Evolutionary conservation across 2,888 invertebrate genomes (phyloP), one percentile per base, ranked within the genome.

Genomic region (Drosophila lacicola): DNA sequence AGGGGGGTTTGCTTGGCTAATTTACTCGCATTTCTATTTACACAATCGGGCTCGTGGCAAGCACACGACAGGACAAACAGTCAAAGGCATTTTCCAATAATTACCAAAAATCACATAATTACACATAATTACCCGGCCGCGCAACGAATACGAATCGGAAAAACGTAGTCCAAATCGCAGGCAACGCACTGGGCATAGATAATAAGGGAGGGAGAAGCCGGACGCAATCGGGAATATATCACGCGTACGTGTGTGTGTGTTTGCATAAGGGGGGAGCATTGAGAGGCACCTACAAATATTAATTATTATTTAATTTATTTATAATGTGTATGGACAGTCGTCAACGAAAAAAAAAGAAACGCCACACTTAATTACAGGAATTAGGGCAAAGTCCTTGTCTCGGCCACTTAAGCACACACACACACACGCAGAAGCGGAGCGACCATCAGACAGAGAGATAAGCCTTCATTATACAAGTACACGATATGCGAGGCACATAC

Each of bases 71-170:
- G 53, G 62, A 47, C 39, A 61, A 39, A 45, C 49, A 55, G 77
- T 56, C 69, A 71, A 66, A 74, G 73, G 63, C 63, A 76, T 73
- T 84, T 84, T 78, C 82, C 85, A 87, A 82, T 82, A 82, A 82
- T 82, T 82, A 87, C 88, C 65, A 81, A 78, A 87, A 82, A 87
- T 82, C 88, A 87, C 85, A 82, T 87, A 82, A 82, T 82, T 87
- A 87, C 76, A 81, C 67, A 84, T 78, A 82, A 87, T 82, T 79
- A 81, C 53, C 53, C 36, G 36, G 11, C 41, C 57, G 17, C 29
- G 33, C 51, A 61, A 39, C 34, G 60, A 50, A 44, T 6, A 13
- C 42, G 42, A 29, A 42, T 39, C 21, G 33, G 46, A 29, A 54
- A 61, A 70, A 36, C 36, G 54, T 60, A 56, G 44, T 29, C 41